Percentiles rank a stretch among this genome's conserved stretches.
Conservation (phyloP, 2,113 vertebrate species). For the Petrocephalus microphthalmus region DNA sequence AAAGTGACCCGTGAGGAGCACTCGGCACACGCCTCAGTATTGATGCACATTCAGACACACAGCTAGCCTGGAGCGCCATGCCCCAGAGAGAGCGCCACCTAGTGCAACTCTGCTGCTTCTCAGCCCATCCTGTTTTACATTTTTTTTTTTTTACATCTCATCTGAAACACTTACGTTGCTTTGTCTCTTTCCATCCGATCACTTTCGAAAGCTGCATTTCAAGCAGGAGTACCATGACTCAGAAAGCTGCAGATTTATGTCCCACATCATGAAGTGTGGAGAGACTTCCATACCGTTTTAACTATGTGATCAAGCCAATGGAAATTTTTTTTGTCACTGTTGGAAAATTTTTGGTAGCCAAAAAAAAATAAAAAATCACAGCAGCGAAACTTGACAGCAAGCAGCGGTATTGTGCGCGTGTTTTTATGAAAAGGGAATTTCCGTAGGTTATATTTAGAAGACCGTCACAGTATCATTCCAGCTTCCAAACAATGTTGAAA, state of each 20-base stretch:
- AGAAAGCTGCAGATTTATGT: neutral
- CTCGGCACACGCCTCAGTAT: neutral
- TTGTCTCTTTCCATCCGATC: neutral
- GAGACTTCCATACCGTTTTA: neutral
- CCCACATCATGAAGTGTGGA: neutral
- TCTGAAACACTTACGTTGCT: neutral
- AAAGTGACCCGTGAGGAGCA: neutral
- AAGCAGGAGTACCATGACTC: neutral
- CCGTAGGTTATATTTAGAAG: neutral
- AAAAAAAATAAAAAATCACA: neutral
- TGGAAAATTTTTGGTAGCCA: neutral
- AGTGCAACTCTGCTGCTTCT: neutral
- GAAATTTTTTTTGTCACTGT: neutral
- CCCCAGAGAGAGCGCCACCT: neutral
- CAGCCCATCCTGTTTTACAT: neutral
- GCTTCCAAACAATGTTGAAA: neutral
- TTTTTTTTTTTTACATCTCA: neutral
- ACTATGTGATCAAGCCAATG: neutral
- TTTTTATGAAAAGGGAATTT: neutral
- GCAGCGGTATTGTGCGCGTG: neutral
- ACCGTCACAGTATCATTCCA: neutral
- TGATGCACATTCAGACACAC: neutral
- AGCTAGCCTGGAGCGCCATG: neutral
- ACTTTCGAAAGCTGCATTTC: neutral
- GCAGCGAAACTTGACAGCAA: neutral